Evolutionary conservation across 2,888 invertebrate species (phyloP).

Genomic region (Cheilosia soror): DNA sequence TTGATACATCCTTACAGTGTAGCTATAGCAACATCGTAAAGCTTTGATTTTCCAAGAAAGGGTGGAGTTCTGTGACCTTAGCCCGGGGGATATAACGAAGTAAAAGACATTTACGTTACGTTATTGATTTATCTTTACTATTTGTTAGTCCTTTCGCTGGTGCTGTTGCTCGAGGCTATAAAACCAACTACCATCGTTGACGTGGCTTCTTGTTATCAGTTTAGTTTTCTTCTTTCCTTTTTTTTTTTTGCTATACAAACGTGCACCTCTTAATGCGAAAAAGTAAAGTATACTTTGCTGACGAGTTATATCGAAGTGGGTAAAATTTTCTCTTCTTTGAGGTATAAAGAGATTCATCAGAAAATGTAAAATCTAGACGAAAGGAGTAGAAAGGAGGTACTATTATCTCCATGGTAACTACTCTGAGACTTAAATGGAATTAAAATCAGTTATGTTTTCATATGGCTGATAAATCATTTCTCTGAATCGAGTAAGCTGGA

Average conservation of each 20-base stretch:
- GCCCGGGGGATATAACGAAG: conserved; percentile 37
- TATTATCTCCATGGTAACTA: not conserved
- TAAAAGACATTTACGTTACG: conserved; percentile 60
- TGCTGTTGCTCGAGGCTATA: conserved; percentile 37
- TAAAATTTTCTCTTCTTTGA: conserved; percentile 27
- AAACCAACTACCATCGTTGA: conserved; percentile 28
- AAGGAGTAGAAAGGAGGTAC: not conserved
- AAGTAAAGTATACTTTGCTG: conserved; percentile 19
- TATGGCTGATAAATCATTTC: no score
- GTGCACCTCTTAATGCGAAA: not conserved
- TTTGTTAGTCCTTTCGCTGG: conserved; percentile 31
- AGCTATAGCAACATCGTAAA: conserved; percentile 35
- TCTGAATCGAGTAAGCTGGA: no score
- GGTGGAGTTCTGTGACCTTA: conserved; percentile 34
- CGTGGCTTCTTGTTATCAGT: conserved; percentile 31
- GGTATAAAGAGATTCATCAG: conserved; percentile 29
- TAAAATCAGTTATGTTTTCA: not conserved
- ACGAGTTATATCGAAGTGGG: conserved; percentile 30
- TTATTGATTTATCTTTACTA: conserved; percentile 62
- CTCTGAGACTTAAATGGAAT: conserved; percentile 16
- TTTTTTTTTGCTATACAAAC: not conserved
- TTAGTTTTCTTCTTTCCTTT: not conserved
- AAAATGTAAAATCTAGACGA: not conserved
- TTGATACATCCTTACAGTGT: conserved; percentile 29
- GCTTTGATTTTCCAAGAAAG: not conserved